These are phyloP conservation scores for Rachycentron canadum DNA, from an alignment of 2,797 vertebrate genomes.

Conservation along the genomic window DNA sequence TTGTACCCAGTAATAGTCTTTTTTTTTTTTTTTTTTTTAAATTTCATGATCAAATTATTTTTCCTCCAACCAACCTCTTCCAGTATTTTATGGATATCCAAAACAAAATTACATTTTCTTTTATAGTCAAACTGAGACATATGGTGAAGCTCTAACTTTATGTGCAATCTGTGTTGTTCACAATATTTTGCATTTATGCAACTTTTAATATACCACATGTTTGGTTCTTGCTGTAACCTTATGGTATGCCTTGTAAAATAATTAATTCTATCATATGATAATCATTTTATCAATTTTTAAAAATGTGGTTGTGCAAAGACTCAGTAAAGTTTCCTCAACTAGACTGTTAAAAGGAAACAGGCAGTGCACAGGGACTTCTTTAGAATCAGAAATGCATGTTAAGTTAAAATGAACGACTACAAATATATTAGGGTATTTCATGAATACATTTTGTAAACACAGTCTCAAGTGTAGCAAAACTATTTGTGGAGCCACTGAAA, in stretches of 20 bases:
- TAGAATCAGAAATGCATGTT: neutral
- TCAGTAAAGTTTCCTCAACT: slow-evolving; percentile 1
- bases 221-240: neutral
- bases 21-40: neutral
- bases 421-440: neutral
- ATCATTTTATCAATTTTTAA: slow-evolving; percentile 15
- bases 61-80: neutral
- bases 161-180: neutral
- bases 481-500: neutral
- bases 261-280: no score
- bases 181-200: neutral
- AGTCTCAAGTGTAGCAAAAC: neutral
- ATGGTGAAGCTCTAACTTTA: neutral
- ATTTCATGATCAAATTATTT: slow-evolving; percentile 19
- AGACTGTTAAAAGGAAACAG: slow-evolving; percentile 1
- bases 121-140: neutral
- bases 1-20: slow-evolving; percentile 28
- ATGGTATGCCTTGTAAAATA: slow-evolving; percentile 1
- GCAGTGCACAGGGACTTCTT: neutral
- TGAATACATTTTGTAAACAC: neutral
- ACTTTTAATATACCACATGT: neutral
- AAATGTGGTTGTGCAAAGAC: slow-evolving; percentile 10
- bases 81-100: neutral
- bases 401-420: neutral
- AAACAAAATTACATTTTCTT: slow-evolving; percentile 1